A percentile compares a stretch with the other conserved stretches of the same genome.
Conservation (phyloP, 2,888 invertebrate species). For the Aethes cnicana region DNA sequence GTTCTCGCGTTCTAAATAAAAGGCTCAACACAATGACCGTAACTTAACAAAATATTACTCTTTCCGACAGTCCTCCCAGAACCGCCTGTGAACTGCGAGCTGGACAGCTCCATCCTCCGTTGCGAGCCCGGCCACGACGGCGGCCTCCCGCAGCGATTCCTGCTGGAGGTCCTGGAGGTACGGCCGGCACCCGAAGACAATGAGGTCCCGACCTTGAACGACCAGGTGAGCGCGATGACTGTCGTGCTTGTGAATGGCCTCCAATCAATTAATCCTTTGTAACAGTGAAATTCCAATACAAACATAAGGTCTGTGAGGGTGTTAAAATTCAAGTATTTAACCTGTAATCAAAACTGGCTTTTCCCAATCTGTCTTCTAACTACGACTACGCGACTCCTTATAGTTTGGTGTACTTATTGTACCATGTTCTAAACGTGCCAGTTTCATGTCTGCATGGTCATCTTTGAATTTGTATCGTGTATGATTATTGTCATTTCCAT, state of each 20-base stretch:
- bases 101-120: constrained; percentile 86
- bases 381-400: too few relatives aligned
- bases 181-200: constrained; percentile 77
- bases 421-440: too few relatives aligned
- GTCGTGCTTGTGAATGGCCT: constrained; percentile 25
- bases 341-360: too few relatives aligned
- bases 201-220: constrained; percentile 85
- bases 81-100: constrained; percentile 87
- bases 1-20: too few relatives aligned
- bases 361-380: too few relatives aligned
- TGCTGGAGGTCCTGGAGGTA: constrained; percentile 89
- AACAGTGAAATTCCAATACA: not conserved
- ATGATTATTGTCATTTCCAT: too few relatives aligned
- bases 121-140: constrained; percentile 92
- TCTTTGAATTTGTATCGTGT: too few relatives aligned
- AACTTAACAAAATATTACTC: not conserved
- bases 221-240: constrained; percentile 80
- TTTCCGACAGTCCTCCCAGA: constrained; percentile 86
- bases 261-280: too few relatives aligned
- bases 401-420: too few relatives aligned
- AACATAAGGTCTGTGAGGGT: too few relatives aligned
- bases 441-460: too few relatives aligned
- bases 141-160: constrained; percentile 90
- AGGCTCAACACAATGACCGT: not conserved
- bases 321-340: too few relatives aligned